Percentiles rank a stretch among this genome's conserved stretches.
Evolutionary conservation across 1,140 invertebrate genomes (phyloP).

Genomic region (Atopsyche davidsoni): DNA sequence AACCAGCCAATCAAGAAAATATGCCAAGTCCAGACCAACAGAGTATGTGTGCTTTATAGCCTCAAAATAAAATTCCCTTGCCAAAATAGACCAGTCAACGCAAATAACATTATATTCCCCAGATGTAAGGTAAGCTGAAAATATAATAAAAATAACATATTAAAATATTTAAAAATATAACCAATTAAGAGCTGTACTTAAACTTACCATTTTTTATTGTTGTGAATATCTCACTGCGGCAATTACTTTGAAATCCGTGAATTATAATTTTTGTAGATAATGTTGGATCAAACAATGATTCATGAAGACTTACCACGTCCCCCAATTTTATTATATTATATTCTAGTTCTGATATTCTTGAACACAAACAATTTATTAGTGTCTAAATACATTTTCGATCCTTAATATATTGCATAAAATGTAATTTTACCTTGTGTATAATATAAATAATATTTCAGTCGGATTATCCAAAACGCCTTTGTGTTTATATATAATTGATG

Average conservation of each 20-base stretch:
- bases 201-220: slow-evolving; percentile 20
- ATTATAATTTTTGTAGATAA: slow-evolving; percentile 20
- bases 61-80: slow-evolving; percentile 16
- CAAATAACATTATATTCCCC: slow-evolving; percentile 19
- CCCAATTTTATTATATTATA: slow-evolving; percentile 7
- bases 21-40: slow-evolving; percentile 6
- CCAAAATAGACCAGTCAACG: slow-evolving; percentile 21
- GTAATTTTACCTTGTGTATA: too few relatives aligned
- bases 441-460: too few relatives aligned
- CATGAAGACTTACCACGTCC: neutral
- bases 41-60: slow-evolving; percentile 12
- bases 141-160: slow-evolving; percentile 1
- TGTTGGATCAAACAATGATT: slow-evolving; percentile 14
- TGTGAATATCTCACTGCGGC: slow-evolving; percentile 17
- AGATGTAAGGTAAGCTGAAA: slow-evolving; percentile 19
- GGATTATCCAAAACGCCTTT: too few relatives aligned
- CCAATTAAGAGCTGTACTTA: neutral
- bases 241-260: slow-evolving; percentile 25
- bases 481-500: too few relatives aligned
- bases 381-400: too few relatives aligned
- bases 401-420: too few relatives aligned
- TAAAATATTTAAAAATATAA: slow-evolving; percentile 3
- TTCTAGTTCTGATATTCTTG: too few relatives aligned
- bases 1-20: slow-evolving; percentile 22
- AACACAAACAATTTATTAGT: too few relatives aligned